Evolutionary conservation across 2,113 vertebrate species (phyloP).

Genomic region (Brachypodius melanocephalos): DNA sequence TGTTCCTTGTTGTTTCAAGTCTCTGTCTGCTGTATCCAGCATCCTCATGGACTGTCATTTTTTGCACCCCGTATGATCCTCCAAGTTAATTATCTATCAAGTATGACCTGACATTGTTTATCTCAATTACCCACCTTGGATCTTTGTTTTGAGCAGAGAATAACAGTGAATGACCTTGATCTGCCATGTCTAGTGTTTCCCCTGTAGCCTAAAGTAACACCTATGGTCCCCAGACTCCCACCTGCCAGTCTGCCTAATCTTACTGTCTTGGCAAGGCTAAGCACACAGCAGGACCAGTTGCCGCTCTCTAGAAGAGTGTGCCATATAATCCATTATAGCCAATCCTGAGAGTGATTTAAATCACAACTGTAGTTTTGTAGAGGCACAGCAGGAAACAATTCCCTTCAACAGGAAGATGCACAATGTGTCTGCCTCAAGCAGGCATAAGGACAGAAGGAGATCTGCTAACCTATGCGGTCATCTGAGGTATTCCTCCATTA

Average conservation of each 20-base stretch:
- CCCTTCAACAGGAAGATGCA: rapidly evolving
- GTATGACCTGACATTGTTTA: not conserved
- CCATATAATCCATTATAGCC: not conserved
- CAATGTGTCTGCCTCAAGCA: not conserved
- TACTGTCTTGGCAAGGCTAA: not conserved
- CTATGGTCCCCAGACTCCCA: slow-evolving; percentile 10
- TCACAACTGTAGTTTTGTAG: not conserved
- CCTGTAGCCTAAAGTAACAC: not conserved
- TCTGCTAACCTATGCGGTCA: not conserved
- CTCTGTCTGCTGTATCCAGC: not conserved
- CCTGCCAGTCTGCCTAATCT: slow-evolving; percentile 5
- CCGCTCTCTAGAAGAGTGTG: not conserved
- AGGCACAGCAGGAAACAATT: not conserved
- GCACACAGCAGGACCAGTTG: not conserved
- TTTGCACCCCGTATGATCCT: not conserved
- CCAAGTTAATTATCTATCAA: not conserved
- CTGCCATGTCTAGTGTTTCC: not conserved
- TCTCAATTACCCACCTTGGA: not conserved
- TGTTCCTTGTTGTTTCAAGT: not conserved
- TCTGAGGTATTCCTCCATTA: not conserved
- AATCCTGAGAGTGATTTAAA: not conserved
- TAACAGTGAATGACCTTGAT: not conserved
- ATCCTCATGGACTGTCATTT: not conserved
- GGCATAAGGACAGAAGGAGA: not conserved
- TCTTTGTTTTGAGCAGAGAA: not conserved